Percentiles rank a stretch among this genome's conserved stretches.
These are phyloP conservation scores for Monopterus albus DNA, from an alignment of 2,113 vertebrate species.

Conservation along the genomic window DNA sequence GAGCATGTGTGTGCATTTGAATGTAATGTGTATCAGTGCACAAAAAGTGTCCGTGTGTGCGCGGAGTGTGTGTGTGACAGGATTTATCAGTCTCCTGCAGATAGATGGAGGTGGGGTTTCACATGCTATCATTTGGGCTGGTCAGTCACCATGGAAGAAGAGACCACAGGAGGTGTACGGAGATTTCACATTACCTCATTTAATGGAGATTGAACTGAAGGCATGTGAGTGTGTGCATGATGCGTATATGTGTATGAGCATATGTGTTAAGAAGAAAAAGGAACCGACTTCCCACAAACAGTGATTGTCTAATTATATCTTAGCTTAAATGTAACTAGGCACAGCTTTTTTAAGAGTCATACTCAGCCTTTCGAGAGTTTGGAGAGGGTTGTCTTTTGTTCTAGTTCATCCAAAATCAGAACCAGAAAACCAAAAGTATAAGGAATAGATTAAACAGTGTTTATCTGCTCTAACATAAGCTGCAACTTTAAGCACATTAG, in stretches of 20 bases:
- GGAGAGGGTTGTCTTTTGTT: too few species aligned
- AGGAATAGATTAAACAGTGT: too few species aligned
- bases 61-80: conserved; percentile 30
- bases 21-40: conserved; percentile 2
- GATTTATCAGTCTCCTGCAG: conserved; percentile 62
- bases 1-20: conserved; percentile 34
- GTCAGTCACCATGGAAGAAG: conserved; percentile 35
- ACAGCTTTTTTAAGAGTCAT: too few species aligned
- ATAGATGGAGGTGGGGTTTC: conserved; percentile 27
- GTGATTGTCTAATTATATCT: neutral
- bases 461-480: too few species aligned
- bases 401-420: too few species aligned
- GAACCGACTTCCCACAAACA: neutral
- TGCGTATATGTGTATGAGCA: conserved; percentile 1
- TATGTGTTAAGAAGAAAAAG: neutral
- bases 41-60: conserved; percentile 5
- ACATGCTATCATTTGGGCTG: conserved; percentile 37
- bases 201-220: conserved; percentile 47
- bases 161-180: conserved; percentile 39
- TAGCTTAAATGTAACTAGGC: neutral
- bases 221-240: neutral
- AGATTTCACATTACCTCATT: conserved; percentile 54
- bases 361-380: too few species aligned
- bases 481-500: too few species aligned
- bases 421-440: too few species aligned